Percentiles rank a stretch among this genome's conserved stretches.
These are phyloP conservation scores for Apis dorsata DNA, from an alignment of 1,140 invertebrate species.

Conservation along the genomic window DNA sequence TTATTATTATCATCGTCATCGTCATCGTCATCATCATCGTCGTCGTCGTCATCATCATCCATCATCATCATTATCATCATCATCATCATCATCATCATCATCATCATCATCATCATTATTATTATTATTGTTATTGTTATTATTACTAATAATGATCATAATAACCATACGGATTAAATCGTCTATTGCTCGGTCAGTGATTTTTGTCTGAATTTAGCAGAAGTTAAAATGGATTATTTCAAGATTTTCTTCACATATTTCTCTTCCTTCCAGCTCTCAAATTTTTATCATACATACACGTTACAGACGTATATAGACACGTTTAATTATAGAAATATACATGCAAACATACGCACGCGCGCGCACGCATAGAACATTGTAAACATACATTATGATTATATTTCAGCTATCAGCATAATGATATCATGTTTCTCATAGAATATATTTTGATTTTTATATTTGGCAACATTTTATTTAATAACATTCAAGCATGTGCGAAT, in stretches of 20 bases:
- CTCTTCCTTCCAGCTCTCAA: not conserved
- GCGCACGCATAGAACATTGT: conserved; percentile 65
- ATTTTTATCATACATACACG: conserved; percentile 59
- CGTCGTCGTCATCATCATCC: not conserved
- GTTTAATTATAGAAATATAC: conserved; percentile 55
- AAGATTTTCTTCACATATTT: conserved; percentile 25
- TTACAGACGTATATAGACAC: not conserved
- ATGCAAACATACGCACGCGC: conserved; percentile 61
- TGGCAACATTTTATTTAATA: conserved; percentile 71
- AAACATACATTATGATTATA: conserved; percentile 77
- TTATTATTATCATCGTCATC: not conserved
- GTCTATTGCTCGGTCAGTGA: conserved; percentile 75
- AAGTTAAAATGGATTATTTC: conserved; percentile 73
- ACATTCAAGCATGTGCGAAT: conserved; percentile 38
- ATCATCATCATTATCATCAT: not conserved
- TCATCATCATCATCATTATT: not conserved
- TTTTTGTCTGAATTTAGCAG: conserved; percentile 71
- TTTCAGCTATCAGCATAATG: conserved; percentile 80
- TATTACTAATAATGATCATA: conserved; percentile 73
- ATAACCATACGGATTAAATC: conserved; percentile 62
- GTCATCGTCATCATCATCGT: not conserved
- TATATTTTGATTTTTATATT: conserved; percentile 81
- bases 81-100: not conserved
- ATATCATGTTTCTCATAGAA: conserved; percentile 80
- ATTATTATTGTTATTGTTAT: conserved; percentile 7